Percentiles rank a stretch among this genome's conserved stretches.
Evolutionary conservation across 1,140 invertebrate species (phyloP).

Genomic region (Branchinecta lynchi): DNA sequence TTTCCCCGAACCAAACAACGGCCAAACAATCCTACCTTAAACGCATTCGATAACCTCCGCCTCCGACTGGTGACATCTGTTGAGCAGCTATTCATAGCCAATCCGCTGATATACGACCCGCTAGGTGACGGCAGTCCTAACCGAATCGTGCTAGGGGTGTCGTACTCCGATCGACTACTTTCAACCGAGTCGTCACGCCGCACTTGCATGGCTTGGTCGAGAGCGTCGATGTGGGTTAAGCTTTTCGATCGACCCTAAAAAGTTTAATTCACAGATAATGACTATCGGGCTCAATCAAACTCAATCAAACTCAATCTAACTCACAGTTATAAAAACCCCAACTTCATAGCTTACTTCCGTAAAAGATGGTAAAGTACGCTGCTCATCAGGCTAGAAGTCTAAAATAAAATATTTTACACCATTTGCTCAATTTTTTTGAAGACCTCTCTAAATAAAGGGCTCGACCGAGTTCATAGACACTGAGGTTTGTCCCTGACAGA

Average conservation of each 20-base stretch:
- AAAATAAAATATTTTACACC: too few relatives aligned
- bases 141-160: conserved; percentile 21
- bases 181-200: conserved; percentile 30
- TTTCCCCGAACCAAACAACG: too few relatives aligned
- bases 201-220: conserved; percentile 41
- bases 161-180: conserved; percentile 26
- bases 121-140: background rate
- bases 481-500: too few relatives aligned
- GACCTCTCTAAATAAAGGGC: too few relatives aligned
- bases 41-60: background rate
- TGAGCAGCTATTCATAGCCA: background rate
- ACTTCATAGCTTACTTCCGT: too few relatives aligned
- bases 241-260: conserved; percentile 44
- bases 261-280: conserved; percentile 14
- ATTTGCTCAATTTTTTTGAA: too few relatives aligned
- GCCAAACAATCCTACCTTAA: background rate
- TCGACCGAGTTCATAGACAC: too few relatives aligned
- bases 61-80: background rate
- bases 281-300: too few relatives aligned
- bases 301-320: too few relatives aligned
- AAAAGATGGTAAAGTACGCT: too few relatives aligned
- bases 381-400: too few relatives aligned
- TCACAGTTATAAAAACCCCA: too few relatives aligned
- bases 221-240: conserved; percentile 43
- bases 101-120: background rate